phyloP scores from a whole-genome alignment of 2,113 vertebrate genomes.

The Apistogramma diplotaenia region DNA sequence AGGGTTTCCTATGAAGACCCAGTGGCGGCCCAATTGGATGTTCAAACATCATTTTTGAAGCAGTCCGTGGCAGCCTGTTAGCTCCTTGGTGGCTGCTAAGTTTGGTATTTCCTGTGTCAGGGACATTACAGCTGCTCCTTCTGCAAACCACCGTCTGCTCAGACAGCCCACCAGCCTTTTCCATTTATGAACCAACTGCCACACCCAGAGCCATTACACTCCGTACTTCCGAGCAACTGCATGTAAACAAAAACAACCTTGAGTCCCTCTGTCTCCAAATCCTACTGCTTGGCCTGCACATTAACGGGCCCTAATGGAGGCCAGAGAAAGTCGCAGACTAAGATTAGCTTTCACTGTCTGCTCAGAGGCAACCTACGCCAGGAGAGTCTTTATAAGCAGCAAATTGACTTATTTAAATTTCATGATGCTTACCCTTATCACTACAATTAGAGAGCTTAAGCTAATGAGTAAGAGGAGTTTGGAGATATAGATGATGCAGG shows the following conservation, averaged over 20 bases:
- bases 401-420: slow-evolving; percentile 16
- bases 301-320: slow-evolving; percentile 66
- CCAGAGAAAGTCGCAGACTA: slow-evolving; percentile 1
- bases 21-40: slow-evolving; percentile 53
- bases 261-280: slow-evolving; percentile 55
- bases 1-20: slow-evolving; percentile 79
- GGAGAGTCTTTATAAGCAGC: slow-evolving; percentile 29
- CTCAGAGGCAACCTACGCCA: neutral
- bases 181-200: slow-evolving; percentile 49
- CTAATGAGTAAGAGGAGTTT: slow-evolving; percentile 33
- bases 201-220: slow-evolving; percentile 67
- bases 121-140: neutral
- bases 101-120: neutral
- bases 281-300: slow-evolving; percentile 10
- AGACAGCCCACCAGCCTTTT: slow-evolving; percentile 8
- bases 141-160: neutral
- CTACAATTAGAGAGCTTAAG: slow-evolving; percentile 39
- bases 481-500: slow-evolving; percentile 9
- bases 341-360: slow-evolving; percentile 50
- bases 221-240: slow-evolving; percentile 50
- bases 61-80: neutral
- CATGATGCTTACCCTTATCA: slow-evolving; percentile 22
- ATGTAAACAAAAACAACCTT: slow-evolving; percentile 54
- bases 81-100: neutral
- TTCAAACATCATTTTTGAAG: slow-evolving; percentile 61